phyloP scores from a whole-genome alignment of 1,140 invertebrate genomes.

The Calliopsis andreniformis region DNA sequence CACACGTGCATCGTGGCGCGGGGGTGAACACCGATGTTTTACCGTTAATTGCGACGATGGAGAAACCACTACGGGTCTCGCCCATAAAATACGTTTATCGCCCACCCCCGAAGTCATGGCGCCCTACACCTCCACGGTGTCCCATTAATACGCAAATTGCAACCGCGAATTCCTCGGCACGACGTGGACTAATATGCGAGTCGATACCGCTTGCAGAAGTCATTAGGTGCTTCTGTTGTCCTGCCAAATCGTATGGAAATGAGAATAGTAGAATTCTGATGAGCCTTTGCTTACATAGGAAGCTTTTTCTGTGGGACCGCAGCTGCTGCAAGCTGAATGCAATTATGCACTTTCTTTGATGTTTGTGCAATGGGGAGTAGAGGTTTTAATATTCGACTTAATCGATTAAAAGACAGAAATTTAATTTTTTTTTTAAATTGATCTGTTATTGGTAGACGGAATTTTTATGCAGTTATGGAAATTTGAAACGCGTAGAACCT shows the following conservation, averaged over 20 bases:
- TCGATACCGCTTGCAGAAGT: conserved; percentile 4
- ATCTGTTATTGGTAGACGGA: no score
- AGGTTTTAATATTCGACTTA: no score
- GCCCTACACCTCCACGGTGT: conserved; percentile 33
- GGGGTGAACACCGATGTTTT: conserved; percentile 46
- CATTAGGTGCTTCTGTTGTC: conserved; percentile 11
- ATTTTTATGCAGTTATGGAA: no score
- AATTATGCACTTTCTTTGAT: no score
- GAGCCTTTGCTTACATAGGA: neutral
- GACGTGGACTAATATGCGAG: conserved; percentile 30
- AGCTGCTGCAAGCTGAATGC: no score
- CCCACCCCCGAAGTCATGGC: conserved; percentile 62
- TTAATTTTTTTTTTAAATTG: no score
- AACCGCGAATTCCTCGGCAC: conserved; percentile 46
- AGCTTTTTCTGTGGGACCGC: no score
- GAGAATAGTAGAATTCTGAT: no score
- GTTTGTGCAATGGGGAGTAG: no score
- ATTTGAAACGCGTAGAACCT: no score
- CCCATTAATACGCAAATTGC: conserved; percentile 67
- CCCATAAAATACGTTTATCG: conserved; percentile 73
- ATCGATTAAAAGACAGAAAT: no score
- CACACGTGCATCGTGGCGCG: neutral
- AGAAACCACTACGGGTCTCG: conserved; percentile 43
- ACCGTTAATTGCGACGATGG: conserved; percentile 67
- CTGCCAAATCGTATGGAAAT: neutral